Base-by-base conservation (phyloP, 1,140 invertebrate genomes). In the Plectrocnemia conspersa region DNA sequence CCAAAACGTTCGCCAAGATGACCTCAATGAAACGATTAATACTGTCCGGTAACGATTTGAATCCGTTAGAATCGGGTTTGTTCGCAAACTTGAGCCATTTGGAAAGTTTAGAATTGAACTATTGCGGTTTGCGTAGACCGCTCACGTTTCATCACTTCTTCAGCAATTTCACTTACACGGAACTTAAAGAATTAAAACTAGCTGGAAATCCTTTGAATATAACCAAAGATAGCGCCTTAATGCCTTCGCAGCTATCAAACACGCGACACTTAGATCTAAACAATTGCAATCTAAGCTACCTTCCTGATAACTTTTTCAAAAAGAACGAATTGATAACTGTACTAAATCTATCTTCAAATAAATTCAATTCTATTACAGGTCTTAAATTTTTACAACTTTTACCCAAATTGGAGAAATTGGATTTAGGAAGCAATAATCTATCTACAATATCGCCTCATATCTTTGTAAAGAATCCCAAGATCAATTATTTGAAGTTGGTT, bases 1-100 rank as follows among this genome's bases (percentile, higher is more conserved):
- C 79, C 18, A 75, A 80, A 3, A 82, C 82, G 1, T 86, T 86
- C 64, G 77, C 81, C 0, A 79, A 82, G 64, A 85, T 85, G 83
- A 82, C 80, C 0, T 79, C 79, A 1, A 74, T 86, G 63, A 82
- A 79, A 61, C 76, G 75, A 29, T 68, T 86, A 16, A 77, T 86
- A 33, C 68, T 86, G 5, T 85, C 84, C 1, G 83, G 83, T 7
- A 86, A 86, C 56, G 77, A 79, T 59, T 64, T 86, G 1, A 71
- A 82, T 55, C 79, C 76, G 3, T 65, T 86, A n/a, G 83, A 86
- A 61, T 76, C 81, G 13, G 83, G 82, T 7, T 66, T 87, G 2
- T 85, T 87, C 64, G 77, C 79, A 9, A 84, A 84, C 64, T 67
- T 86, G 29, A 85, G 81, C 0, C 74, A 78, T 57, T 64, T 87